Conservation (phyloP, 37 sponge, comb jelly and placozoan species). For the Bolinopsis microptera region DNA sequence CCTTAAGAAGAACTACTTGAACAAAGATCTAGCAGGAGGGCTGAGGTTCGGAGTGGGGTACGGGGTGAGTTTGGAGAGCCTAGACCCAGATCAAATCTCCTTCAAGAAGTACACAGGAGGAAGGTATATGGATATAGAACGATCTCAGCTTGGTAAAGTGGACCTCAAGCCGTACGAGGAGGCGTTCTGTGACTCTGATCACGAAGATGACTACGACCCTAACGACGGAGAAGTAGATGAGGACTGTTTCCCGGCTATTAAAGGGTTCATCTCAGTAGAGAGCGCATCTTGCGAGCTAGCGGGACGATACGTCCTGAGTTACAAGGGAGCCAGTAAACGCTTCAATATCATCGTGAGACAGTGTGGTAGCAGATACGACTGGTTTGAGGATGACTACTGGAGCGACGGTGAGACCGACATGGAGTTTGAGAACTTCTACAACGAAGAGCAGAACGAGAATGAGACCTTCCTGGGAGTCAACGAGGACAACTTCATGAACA, state of each 20-base stretch:
- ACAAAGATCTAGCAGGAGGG: background rate
- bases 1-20: background rate
- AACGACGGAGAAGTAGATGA: background rate
- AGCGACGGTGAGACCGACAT: background rate
- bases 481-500: background rate
- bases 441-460: background rate
- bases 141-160: background rate
- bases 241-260: background rate
- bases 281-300: background rate
- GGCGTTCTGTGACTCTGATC: background rate
- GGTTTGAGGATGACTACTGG: background rate
- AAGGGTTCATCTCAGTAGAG: background rate
- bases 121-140: background rate
- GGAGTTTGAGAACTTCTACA: background rate
- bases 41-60: background rate
- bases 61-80: background rate
- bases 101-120: background rate
- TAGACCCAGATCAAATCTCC: background rate
- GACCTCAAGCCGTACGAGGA: background rate
- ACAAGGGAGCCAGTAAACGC: background rate
- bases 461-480: background rate
- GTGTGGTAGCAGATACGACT: background rate
- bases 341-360: background rate
- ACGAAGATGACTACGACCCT: background rate
- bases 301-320: background rate